Evolutionary conservation across 2,888 invertebrate species (phyloP).

Genomic region (Lacanobia oleracea): DNA sequence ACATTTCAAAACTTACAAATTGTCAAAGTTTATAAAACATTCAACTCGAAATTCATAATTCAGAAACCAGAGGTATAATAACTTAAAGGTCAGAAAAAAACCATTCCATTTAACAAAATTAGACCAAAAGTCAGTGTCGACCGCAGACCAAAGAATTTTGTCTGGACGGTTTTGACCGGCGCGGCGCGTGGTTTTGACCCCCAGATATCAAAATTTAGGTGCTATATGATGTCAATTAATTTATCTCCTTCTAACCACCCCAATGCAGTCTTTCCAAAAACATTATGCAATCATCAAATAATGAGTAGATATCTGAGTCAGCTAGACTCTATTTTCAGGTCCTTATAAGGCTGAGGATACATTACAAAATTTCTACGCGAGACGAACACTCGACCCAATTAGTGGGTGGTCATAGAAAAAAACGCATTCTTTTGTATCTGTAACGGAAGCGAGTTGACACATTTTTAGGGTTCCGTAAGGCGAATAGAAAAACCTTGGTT

Average conservation of each 20-base stretch:
- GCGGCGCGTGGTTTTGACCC: too few relatives aligned
- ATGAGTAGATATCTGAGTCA: slow-evolving; percentile 31
- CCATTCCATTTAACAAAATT: too few relatives aligned
- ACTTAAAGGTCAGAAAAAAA: too few relatives aligned
- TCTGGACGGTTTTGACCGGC: too few relatives aligned
- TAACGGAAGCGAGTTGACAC: slow-evolving; percentile 75
- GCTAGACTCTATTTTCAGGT: slow-evolving; percentile 55
- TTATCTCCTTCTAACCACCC: background rate
- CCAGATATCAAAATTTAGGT: too few relatives aligned
- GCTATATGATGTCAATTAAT: background rate
- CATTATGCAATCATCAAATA: slow-evolving; percentile 31
- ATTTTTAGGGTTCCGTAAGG: slow-evolving; percentile 67
- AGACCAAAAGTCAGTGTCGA: too few relatives aligned
- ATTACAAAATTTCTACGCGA: slow-evolving; percentile 72
- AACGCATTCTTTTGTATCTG: slow-evolving; percentile 73
- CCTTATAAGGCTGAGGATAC: slow-evolving; percentile 69
- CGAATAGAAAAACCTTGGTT: slow-evolving; percentile 27
- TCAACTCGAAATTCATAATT: too few relatives aligned
- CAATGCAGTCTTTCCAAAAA: background rate
- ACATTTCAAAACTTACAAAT: too few relatives aligned
- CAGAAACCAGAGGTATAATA: too few relatives aligned
- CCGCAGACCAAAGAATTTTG: too few relatives aligned
- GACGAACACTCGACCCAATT: slow-evolving; percentile 71
- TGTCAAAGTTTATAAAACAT: too few relatives aligned
- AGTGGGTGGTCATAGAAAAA: slow-evolving; percentile 67